A percentile compares a stretch with the other conserved stretches of the same genome.
Conservation (phyloP, 2,113 vertebrate genomes). For the Dicerorhinus sumatrensis region DNA sequence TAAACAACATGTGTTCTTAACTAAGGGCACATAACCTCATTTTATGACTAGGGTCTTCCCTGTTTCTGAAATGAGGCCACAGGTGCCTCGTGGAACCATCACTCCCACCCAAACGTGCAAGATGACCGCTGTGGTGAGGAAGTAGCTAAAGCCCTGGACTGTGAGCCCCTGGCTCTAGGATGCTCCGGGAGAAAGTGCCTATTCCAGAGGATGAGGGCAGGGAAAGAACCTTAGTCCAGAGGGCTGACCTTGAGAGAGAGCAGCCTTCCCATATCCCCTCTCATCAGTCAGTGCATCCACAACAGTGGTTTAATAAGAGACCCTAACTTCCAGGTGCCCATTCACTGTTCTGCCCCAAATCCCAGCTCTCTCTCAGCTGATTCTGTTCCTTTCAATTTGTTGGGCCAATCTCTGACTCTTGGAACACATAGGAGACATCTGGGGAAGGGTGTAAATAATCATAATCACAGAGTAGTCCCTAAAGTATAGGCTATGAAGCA, state of each 20-base stretch:
- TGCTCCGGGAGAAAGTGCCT: neutral
- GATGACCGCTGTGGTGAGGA: neutral
- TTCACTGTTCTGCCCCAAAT: rapidly evolving
- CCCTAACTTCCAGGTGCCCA: neutral
- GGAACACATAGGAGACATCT: neutral
- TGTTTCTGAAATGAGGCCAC: neutral
- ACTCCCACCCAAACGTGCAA: neutral
- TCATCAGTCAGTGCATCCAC: neutral
- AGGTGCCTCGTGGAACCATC: neutral
- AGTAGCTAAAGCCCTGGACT: neutral
- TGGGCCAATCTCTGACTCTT: neutral
- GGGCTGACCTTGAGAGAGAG: neutral
- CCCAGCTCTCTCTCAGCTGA: neutral
- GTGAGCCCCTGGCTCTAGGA: neutral
- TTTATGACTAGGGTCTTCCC: neutral
- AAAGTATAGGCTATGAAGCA: neutral
- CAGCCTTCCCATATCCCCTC: neutral
- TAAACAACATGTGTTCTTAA: neutral
- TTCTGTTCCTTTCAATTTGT: neutral
- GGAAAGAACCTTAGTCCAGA: neutral
- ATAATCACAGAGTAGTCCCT: neutral
- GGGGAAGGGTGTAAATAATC: neutral
- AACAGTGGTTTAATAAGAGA: neutral
- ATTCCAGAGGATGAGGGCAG: neutral
- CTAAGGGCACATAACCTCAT: neutral